A percentile compares a stretch with the other conserved stretches of the same genome.
Conservation (phyloP, 2,113 vertebrate species). For the Pachycephala philippinensis region DNA sequence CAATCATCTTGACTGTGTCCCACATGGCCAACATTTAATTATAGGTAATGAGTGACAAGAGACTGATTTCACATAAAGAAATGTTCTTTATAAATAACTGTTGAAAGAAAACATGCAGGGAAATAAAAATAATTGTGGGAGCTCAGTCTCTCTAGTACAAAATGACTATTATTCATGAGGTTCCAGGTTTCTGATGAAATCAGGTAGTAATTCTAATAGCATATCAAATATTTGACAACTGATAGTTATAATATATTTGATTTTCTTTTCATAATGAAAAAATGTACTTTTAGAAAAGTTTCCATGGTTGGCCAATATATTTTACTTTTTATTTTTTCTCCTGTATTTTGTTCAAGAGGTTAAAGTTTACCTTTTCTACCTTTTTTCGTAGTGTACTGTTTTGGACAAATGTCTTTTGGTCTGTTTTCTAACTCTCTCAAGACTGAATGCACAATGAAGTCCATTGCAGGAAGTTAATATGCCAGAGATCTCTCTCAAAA, state of each 20-base stretch:
- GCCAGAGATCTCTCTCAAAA: neutral
- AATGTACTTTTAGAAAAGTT: neutral
- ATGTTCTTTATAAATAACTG: neutral
- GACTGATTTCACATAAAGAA: neutral
- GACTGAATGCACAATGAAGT: neutral
- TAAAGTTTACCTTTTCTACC: neutral
- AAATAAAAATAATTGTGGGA: neutral
- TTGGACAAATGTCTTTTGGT: neutral
- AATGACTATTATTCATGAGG: accelerated
- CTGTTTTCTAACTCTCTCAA: neutral
- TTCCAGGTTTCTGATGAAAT: neutral
- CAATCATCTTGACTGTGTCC: neutral
- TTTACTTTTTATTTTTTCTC: neutral
- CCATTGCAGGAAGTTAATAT: neutral
- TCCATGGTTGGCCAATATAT: neutral
- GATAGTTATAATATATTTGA: neutral
- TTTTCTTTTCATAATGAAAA: neutral
- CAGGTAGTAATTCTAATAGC: neutral
- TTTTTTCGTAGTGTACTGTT: neutral
- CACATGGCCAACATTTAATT: neutral
- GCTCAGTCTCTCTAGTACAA: neutral
- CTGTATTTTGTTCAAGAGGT: neutral
- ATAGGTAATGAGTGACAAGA: neutral
- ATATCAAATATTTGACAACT: neutral
- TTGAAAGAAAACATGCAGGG: neutral